phyloP scores from a whole-genome alignment of 1,140 invertebrate genomes.

The Nephila pilipes region DNA sequence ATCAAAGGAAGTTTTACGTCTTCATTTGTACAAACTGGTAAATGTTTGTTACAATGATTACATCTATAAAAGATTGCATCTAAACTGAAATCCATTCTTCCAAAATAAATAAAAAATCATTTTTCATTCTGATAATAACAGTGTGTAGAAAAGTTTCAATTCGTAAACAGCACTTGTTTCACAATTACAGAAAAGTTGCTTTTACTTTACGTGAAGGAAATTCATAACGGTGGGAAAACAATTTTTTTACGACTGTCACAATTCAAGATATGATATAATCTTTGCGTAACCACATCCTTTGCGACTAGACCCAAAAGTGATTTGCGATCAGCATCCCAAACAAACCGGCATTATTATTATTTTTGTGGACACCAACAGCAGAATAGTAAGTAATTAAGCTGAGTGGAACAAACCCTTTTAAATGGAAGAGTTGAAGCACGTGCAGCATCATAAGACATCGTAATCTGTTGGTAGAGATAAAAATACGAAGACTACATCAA shows the following conservation, averaged over 20 bases:
- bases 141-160: neutral
- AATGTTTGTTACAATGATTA: too few species aligned
- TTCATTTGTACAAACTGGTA: too few species aligned
- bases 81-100: too few species aligned
- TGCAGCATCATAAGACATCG: conserved; percentile 18
- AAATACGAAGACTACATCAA: conserved; percentile 37
- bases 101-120: too few species aligned
- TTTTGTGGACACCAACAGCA: neutral
- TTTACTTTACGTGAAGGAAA: conserved; percentile 5
- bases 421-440: conserved; percentile 52
- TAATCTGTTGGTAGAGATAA: conserved; percentile 57
- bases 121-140: too few species aligned
- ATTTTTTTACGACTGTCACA: neutral
- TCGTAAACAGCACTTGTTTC: neutral
- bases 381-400: conserved; percentile 48
- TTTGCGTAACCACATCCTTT: neutral
- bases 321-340: neutral
- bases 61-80: too few species aligned
- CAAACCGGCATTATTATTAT: neutral
- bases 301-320: neutral
- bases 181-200: neutral
- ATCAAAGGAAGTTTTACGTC: too few species aligned
- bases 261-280: neutral
- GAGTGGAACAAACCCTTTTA: conserved; percentile 7
- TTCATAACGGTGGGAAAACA: neutral